Evolutionary conservation across 1,140 invertebrate species (phyloP), one percentile per base, ranked within the genome.

Genomic region (Drosophila yakuba): DNA sequence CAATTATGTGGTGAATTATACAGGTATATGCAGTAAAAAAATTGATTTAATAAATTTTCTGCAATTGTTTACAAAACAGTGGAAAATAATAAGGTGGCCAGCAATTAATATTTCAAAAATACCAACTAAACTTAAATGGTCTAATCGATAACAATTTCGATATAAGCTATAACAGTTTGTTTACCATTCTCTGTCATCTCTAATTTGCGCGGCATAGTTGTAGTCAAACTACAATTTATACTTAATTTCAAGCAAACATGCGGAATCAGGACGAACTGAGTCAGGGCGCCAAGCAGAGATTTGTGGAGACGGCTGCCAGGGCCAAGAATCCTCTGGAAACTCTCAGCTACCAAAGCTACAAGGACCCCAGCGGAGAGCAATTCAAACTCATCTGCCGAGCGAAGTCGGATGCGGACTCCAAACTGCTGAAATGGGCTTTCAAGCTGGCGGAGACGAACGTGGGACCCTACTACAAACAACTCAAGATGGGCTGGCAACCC

Each of bases 381-480:
- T 92, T 86, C 10, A 91, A 78, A 63, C 63, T 92, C 12, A 73
- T 88, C 35, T 91, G 83, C 39, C 80, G 80, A n/a, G 38, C 62
- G 3, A 92, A 92, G 63, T 32, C 36, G 17, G 91, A 92, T 25
- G 79, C 91, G 59, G 91, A 92, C 56, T 17, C 83, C 3, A 92
- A 94, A 52, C 91, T 92, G 11, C 64, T 93, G 2, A 92, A 94
- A 38, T 96, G 95, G 95, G 93, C 94, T 7, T 95, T 95, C 76
- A 93, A 95, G 69, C 91, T 96, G 15, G 94, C 95, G 55, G 94
- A 95, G 79, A 88, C 91, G 44, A 96, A 96, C 81, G 96, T 96
- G 93, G 93, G 95, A 57, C 77, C 91, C 14, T 91, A 94, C 91
- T 96, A 95, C 80, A 93, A 94, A 66, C 77, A 92, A 23, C 92